These are phyloP conservation scores for Aphelinus certus DNA, from an alignment of 1,140 invertebrate species.

Conservation along the genomic window DNA sequence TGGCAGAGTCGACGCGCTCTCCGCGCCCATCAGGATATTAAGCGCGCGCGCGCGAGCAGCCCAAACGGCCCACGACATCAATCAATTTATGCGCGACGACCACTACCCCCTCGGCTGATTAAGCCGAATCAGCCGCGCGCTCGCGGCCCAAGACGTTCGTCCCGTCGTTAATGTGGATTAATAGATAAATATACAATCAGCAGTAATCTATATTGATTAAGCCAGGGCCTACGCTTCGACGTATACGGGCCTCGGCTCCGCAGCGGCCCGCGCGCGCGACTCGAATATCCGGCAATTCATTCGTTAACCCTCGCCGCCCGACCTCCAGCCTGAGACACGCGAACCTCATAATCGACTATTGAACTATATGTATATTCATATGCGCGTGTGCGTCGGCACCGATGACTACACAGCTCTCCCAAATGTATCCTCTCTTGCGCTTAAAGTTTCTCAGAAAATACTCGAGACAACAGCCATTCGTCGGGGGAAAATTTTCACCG, in stretches of 20 bases:
- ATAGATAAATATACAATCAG: conserved; percentile 67
- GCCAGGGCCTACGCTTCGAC: conserved; percentile 54
- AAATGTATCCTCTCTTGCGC: too few relatives aligned
- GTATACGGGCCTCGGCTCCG: conserved; percentile 51
- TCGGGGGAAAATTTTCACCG: too few relatives aligned
- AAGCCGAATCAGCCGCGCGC: conserved; percentile 55
- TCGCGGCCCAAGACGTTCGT: conserved; percentile 49
- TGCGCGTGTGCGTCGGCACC: too few relatives aligned
- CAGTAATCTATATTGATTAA: conserved; percentile 67
- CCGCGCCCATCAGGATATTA: conserved; percentile 27
- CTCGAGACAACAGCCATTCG: too few relatives aligned
- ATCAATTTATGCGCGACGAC: conserved; percentile 63
- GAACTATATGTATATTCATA: too few relatives aligned
- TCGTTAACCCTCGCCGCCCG: conserved; percentile 63
- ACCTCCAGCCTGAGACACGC: conserved; percentile 50
- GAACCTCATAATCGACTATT: not conserved
- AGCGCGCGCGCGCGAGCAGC: not conserved
- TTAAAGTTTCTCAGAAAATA: too few relatives aligned
- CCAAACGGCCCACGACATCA: conserved; percentile 43
- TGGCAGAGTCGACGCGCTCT: not conserved
- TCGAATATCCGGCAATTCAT: conserved; percentile 64
- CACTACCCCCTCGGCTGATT: conserved; percentile 46
- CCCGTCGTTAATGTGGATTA: conserved; percentile 63
- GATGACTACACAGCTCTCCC: too few relatives aligned
- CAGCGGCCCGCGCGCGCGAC: conserved; percentile 52